Base-by-base conservation (phyloP, 2,797 vertebrate genomes). In the Falco naumanni region DNA sequence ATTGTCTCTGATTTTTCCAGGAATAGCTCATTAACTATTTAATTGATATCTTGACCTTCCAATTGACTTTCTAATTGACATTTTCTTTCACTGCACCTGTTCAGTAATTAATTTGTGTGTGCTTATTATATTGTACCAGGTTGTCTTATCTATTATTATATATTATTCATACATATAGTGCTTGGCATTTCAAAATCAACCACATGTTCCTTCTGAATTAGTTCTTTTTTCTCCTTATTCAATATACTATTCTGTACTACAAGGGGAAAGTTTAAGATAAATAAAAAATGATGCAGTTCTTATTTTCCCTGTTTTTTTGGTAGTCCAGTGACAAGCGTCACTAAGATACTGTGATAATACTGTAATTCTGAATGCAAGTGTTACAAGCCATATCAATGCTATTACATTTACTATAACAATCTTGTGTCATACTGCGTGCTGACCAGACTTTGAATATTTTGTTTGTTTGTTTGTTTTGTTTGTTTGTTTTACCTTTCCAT, bases 1-100 rank as follows among this genome's bases (percentile, higher is more conserved):
- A 18, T 83, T 89, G 47, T 79, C 53, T 83, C 89, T 92, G 79
- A 77, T 92, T 95, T 92, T 93, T 92, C 47, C 70, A 78, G 80
- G 88, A 93, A 89, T 86, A 87, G 69, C 71, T 94, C 50, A 90
- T 96, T 96, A 92, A 91, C 84, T 68, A 86, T 95, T 94, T 92
- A 95, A 95, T 93, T 96, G 59, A 79, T 91, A 91, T 76, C 59
- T 90, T 94, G 65, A 94, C 85, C 84, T 93, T 95, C 51, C n/a
- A 89, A 61, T 83, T 85, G 79, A 92, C 84, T 92, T 93, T 77
- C 16, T 93, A 96, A 95, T 95, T 94, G 60, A 88, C 88, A 48
- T 74, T 93, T 84, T 50, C 47, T 93, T 94, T 89, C 74, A 76
- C 39, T 86, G 66, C 68, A 83, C 66, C 84, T 93, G 66, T 84